Base-by-base conservation (phyloP, 1,140 invertebrate species). In the Drosophila bipectinata region DNA sequence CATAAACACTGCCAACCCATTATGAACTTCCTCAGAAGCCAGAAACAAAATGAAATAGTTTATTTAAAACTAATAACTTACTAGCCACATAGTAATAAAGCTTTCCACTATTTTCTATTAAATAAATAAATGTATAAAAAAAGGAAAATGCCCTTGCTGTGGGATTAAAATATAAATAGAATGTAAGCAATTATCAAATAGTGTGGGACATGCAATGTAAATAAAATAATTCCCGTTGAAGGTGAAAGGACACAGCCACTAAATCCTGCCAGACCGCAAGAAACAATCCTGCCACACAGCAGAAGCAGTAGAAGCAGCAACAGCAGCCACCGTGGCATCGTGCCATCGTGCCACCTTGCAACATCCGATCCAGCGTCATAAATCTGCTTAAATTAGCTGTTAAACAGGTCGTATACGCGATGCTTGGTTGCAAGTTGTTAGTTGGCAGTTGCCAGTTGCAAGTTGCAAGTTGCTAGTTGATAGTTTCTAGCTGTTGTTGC, bases 331-430 rank as follows among this genome's bases (percentile, higher is more conserved):
- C 12, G 12, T 41, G 41, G 6, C 41, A 45, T 15, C 3, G 26
- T 28, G 37, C 14, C 41, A 45, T 45, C 12, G 12, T 41, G 41
- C 15, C 41, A 45, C 41, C 12, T 18, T 8, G 41, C 39, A 41
- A n/a, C n/a, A 47, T 68, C 63, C 66, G 64, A 47, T 68, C 45
- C 59, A 56, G 49, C 18, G 58, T 47, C 76, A 83, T 83, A 83
- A 79, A 77, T 83, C 79, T 68, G 62, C 66, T 83, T 83, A 83
- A 60, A 79, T 83, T 84, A 83, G 67, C 66, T 69, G 72, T 68
- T 77, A 79, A 83, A 72, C 75, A 83, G 52, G 66, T 83, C 49
- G 72, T 72, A 79, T 69, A 64, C 41, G 55, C 66, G 56, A 67
- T 67, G 55, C 61, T 51, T 57, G 18, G 24, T 62, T 51, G 72